Base-by-base conservation (phyloP, 2,888 invertebrate genomes). In the Orthosia gracilis region DNA sequence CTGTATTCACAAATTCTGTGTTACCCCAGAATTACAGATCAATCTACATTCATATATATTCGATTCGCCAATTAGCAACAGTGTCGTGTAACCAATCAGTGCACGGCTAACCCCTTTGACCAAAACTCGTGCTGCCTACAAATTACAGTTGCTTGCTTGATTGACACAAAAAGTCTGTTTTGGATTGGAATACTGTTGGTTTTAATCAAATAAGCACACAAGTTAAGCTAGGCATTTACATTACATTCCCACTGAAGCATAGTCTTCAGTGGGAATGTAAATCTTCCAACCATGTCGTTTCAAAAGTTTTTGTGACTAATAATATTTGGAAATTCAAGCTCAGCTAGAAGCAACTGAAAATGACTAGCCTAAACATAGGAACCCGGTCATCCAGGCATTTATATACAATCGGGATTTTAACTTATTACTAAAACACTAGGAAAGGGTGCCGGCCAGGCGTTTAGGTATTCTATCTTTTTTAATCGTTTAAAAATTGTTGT, bases 31-130 rank as follows among this genome's bases (percentile, higher is more conserved):
- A 55, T 61, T 17, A 65, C 23, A 21, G 26, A 73, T 45, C 45
- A 61, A 5, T n/a, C n/a, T 31, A 65, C 4, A 49, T 65, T 64
- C 45, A 18, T 62, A 59, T 31, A n/a, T 23, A 50, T 50, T 54
- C 61, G 66, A 77, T 77, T 62, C 2, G 18, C 82, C 76, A 81
- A 78, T 78, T 66, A 81, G 76, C 76, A 57, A 54, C 55, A 50
- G 54, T 52, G 26, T 63, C 78, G 13, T 69, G 52, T 61, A 23
- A 26, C 52, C 64, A 83, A 83, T 80, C 59, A 71, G n/a, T 54
- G n/a, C 69, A 78, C 79, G 64, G 49, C 45, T 78, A 82, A 50
- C 71, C 78, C 52, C 66, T 64, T 82, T 76, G 77, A 78, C 80
- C 80, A 80, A 80, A 70, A 67, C 23, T 40, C 17, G 62, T 21